Evolutionary conservation across 1,140 invertebrate species (phyloP).

Genomic region (Cryptotermes secundus): DNA sequence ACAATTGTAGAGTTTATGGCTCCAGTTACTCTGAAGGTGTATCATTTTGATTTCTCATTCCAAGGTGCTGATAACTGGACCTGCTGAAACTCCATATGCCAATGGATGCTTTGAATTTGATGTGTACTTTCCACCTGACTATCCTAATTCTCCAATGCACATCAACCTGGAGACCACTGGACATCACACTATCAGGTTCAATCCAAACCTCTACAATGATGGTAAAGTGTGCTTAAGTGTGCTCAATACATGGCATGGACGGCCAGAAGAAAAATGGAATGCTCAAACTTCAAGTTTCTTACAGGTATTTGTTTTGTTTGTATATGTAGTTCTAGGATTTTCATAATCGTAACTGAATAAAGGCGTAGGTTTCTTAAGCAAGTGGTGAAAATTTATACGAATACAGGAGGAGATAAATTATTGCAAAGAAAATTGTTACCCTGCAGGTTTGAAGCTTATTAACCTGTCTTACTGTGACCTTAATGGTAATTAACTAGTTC

Average conservation of each 20-base stretch:
- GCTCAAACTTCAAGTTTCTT: conserved; percentile 94
- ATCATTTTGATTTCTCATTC: too few relatives aligned
- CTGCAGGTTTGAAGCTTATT: too few relatives aligned
- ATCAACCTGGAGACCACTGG: conserved; percentile 95
- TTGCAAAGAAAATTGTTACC: too few relatives aligned
- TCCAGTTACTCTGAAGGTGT: too few relatives aligned
- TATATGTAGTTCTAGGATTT: not conserved
- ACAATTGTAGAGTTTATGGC: too few relatives aligned
- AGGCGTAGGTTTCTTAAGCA: not conserved
- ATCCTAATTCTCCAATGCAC: conserved; percentile 74
- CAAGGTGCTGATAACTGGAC: conserved; percentile 88
- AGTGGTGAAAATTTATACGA: too few relatives aligned
- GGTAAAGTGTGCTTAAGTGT: conserved; percentile 96
- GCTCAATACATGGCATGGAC: conserved; percentile 95
- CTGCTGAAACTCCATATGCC: conserved; percentile 85
- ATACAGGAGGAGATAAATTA: too few relatives aligned
- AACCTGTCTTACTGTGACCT: too few relatives aligned
- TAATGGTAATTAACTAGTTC: too few relatives aligned
- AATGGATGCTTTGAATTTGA: conserved; percentile 89
- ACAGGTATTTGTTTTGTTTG: conserved; percentile 60
- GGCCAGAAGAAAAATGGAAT: conserved; percentile 99
- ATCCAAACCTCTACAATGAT: conserved; percentile 97
- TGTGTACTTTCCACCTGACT: conserved; percentile 88
- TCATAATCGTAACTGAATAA: too few relatives aligned
- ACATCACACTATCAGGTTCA: conserved; percentile 89